A percentile compares a stretch with the other conserved stretches of the same genome.
These are phyloP conservation scores for Argentina silus DNA, from an alignment of 2,797 vertebrate genomes.

Conservation along the genomic window DNA sequence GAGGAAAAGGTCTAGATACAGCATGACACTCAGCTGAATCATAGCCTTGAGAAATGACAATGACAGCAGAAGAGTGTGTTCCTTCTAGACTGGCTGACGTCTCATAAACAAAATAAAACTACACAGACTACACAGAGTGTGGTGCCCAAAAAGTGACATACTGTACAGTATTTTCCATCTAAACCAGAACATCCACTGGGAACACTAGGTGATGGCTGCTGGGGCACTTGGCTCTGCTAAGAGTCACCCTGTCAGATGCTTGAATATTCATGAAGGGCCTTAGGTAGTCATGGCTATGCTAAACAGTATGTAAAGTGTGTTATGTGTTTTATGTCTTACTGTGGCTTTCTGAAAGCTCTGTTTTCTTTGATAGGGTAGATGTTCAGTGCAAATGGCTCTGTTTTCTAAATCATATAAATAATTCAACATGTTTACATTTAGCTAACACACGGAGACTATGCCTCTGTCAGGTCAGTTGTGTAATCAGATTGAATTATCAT, in stretches of 20 bases:
- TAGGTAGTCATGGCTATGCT: not conserved
- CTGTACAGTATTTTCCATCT: not conserved
- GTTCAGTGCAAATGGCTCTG: conserved; percentile 13
- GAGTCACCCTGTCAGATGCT: not conserved
- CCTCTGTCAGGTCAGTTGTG: not conserved
- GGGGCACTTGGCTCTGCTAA: not conserved
- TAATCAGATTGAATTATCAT: not conserved
- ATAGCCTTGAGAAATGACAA: conserved; percentile 40
- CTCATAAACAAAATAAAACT: conserved; percentile 23
- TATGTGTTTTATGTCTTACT: not conserved
- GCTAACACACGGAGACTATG: not conserved
- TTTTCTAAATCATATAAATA: conserved; percentile 19
- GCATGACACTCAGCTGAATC: conserved; percentile 43
- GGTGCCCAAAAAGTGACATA: not conserved
- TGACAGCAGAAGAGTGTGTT: conserved; percentile 16
- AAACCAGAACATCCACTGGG: conserved; percentile 10
- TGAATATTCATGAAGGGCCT: not conserved
- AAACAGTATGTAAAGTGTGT: conserved; percentile 19
- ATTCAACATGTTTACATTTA: conserved; percentile 18
- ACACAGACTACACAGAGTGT: conserved; percentile 1
- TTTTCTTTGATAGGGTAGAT: not conserved
- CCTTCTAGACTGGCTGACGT: conserved; percentile 42
- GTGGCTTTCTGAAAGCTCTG: conserved; percentile 1
- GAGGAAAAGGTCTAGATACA: conserved; percentile 34
- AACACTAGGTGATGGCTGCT: not conserved